These are phyloP conservation scores for Paradoxurus hermaphroditus DNA, from an alignment of 2,113 vertebrate genomes.

Conservation along the genomic window DNA sequence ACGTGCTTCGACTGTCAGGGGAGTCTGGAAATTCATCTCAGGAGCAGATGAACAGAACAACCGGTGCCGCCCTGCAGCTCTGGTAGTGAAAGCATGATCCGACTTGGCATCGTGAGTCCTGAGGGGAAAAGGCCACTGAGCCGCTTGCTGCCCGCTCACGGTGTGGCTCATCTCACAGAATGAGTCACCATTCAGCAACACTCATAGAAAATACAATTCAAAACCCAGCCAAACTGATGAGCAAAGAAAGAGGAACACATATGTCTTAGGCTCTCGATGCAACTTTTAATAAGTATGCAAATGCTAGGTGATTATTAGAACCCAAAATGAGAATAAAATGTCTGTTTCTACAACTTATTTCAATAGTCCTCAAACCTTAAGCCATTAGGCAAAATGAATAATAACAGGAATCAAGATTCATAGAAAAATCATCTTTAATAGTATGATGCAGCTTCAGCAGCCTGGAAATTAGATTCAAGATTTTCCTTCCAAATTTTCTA, in stretches of 20 bases:
- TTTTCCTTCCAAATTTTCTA: not conserved
- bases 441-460: not conserved
- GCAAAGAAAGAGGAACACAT: not conserved
- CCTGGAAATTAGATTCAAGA: not conserved
- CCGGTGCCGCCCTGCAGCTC: slow-evolving; percentile 54
- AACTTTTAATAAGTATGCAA: slow-evolving; percentile 40
- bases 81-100: not conserved
- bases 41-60: slow-evolving; percentile 25
- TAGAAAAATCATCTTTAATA: not conserved
- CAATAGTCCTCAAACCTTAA: not conserved
- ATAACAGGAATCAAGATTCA: not conserved
- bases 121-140: not conserved
- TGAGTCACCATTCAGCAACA: not conserved
- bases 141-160: not conserved
- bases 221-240: not conserved
- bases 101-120: not conserved
- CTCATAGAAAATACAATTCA: slow-evolving; percentile 28
- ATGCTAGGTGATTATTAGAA: not conserved
- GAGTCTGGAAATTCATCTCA: slow-evolving; percentile 39
- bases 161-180: not conserved
- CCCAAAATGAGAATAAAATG: not conserved
- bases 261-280: fast-evolving
- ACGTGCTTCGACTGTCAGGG: not conserved
- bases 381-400: not conserved
- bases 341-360: not conserved